Evolutionary conservation across 2,888 invertebrate species (phyloP).

Genomic region (Timandra comae): DNA sequence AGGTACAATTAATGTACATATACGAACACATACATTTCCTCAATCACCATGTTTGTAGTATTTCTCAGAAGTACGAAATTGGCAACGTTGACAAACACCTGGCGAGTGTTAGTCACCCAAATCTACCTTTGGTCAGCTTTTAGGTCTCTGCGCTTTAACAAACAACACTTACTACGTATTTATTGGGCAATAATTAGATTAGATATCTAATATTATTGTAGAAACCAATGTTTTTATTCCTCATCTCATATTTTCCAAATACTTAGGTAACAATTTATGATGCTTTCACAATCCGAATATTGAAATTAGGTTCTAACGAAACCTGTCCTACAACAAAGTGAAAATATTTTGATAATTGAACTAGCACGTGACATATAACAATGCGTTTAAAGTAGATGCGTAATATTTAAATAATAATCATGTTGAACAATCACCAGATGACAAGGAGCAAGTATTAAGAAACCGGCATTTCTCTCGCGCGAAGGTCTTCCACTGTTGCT

Average conservation of each 20-base stretch:
- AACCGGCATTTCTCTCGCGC: conserved; percentile 64
- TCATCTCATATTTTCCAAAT: too few relatives aligned
- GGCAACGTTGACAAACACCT: conserved; percentile 37
- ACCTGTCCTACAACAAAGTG: conserved; percentile 9
- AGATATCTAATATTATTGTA: too few relatives aligned
- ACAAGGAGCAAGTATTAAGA: conserved; percentile 55
- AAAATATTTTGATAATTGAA: conserved; percentile 26
- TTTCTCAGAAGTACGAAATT: conserved; percentile 30
- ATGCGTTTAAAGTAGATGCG: conserved; percentile 17
- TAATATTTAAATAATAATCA: conserved; percentile 31
- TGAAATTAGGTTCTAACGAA: conserved; percentile 3
- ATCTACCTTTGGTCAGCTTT: neutral
- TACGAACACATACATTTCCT: too few relatives aligned
- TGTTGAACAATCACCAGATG: conserved; percentile 51
- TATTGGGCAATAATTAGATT: too few relatives aligned
- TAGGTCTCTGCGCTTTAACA: too few relatives aligned
- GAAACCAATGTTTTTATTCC: too few relatives aligned
- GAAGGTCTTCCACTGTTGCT: conserved; percentile 68
- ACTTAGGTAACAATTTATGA: neutral
- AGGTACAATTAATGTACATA: conserved; percentile 7
- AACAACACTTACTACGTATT: too few relatives aligned
- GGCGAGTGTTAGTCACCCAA: conserved; percentile 28
- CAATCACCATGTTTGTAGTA: conserved; percentile 5
- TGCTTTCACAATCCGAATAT: neutral
- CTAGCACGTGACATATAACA: conserved; percentile 13